Evolutionary conservation across 1,140 invertebrate species (phyloP), one percentile per base, ranked within the genome.

Genomic region (Lordiphosa stackelbergi): DNA sequence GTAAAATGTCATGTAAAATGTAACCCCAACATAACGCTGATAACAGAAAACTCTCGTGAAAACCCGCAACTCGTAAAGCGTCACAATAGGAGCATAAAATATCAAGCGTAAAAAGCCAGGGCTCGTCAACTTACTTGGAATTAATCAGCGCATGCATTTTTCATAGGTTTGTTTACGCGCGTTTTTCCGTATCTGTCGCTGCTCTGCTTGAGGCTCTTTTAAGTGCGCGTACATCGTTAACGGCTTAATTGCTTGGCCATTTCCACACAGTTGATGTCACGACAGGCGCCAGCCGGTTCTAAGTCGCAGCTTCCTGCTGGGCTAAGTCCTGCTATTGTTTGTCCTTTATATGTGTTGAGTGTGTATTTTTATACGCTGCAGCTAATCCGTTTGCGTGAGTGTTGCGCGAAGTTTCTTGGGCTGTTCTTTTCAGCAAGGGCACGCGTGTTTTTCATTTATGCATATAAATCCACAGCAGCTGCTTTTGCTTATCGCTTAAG

Each of bases 191-290:
- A 41, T 45, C 22, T 62, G 35, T 71, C 34, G 45, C 45, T 52
- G 37, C 57, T 54, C 28, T 31, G 28, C 28, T 31, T 36, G 42
- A 43, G 53, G 49, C 35, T 38, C 62, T 70, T 69, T 69, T 71
- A 73, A 72, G 75, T 69, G 56, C 55, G 72, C 66, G 77, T 59
- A 71, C 77, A 79, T 79, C 75, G 77, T 79, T 79, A 79, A 79
- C 72, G 66, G 77, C 77, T 81, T 81, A 81, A 83, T 83, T 83
- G 72, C 72, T 83, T 69, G 54, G 56, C 72, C 77, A 64, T 83
- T 83, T 77, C 54, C 72, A 62, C 46, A 45, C 63, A 53, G 69
- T 65, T 77, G 77, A 73, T 54, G 77, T 69, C 68, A 77, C 43
- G 64, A 56, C 42, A 58, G 53, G 46, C 53, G 55, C 28, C 58